A percentile compares a stretch with the other conserved stretches of the same genome.
phyloP scores from a whole-genome alignment of 1,140 invertebrate genomes.

The Ceratina japonica region DNA sequence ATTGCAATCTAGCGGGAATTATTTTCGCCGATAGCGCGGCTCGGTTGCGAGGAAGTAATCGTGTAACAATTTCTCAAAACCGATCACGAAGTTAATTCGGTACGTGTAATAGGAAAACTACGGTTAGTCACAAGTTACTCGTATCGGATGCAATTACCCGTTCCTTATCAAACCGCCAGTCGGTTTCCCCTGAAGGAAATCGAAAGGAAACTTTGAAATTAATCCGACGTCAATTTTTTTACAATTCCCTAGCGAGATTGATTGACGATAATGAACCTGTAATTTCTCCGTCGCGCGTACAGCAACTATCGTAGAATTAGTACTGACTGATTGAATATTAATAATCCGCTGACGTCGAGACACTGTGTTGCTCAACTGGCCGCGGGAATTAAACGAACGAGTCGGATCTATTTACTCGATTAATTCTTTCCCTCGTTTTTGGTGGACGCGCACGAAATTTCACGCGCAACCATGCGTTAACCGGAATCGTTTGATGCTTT shows the following conservation, averaged over 20 bases:
- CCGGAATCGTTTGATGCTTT: conserved; percentile 13
- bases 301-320: background rate
- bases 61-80: background rate
- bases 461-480: background rate
- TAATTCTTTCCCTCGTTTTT: conserved; percentile 1
- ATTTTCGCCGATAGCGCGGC: background rate
- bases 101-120: background rate
- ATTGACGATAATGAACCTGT: background rate
- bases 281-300: background rate
- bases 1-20: background rate
- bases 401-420: conserved; percentile 7
- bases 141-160: background rate
- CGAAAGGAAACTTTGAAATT: background rate
- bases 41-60: conserved; percentile 1
- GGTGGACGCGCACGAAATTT: background rate
- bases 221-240: background rate
- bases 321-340: conserved; percentile 10
- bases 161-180: background rate
- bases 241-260: background rate
- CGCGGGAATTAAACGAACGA: conserved; percentile 20
- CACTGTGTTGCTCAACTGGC: conserved; percentile 10
- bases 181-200: background rate
- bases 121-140: background rate
- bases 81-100: background rate
- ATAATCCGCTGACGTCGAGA: background rate